Percentiles rank a stretch among this genome's conserved stretches.
Evolutionary conservation across 2,888 invertebrate genomes (phyloP).

Genomic region (Himalopsyche kuldschensis): DNA sequence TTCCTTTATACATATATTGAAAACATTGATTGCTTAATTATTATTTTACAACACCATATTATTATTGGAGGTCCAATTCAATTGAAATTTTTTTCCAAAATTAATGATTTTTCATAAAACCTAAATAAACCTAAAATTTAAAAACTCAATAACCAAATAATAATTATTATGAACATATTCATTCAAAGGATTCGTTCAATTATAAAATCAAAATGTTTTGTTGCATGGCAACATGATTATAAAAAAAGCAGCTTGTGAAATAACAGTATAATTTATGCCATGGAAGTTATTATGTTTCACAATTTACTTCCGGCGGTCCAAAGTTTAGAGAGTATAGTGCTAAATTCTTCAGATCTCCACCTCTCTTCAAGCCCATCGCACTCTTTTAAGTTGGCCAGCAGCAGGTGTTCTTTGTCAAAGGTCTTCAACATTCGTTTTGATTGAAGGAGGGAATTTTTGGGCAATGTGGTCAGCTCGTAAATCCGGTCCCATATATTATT

Average conservation of each 20-base stretch:
- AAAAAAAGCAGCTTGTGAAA: no score
- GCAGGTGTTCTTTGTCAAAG: constrained; percentile 62
- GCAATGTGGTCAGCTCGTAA: constrained; percentile 58
- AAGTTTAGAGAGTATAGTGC: constrained; percentile 62
- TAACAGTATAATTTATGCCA: neutral
- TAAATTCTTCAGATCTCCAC: constrained; percentile 68
- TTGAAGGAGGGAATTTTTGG: constrained; percentile 61
- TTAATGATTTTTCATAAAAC: no score
- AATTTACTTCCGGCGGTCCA: constrained; percentile 43
- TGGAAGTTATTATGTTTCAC: neutral
- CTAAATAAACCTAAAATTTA: no score
- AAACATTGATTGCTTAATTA: neutral
- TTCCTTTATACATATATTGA: neutral
- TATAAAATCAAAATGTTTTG: no score
- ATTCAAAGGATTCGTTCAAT: no score
- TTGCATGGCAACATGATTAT: no score
- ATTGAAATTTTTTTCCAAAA: no score
- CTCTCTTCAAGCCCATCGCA: constrained; percentile 65
- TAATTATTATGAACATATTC: no score
- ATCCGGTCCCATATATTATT: constrained; percentile 63
- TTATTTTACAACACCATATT: no score
- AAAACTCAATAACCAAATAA: no score
- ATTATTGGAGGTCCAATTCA: no score
- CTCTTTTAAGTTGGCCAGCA: constrained; percentile 70
- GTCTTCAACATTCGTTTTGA: constrained; percentile 73